These are phyloP conservation scores for Neoascia interrupta DNA, from an alignment of 2,888 invertebrate genomes.

Conservation along the genomic window DNA sequence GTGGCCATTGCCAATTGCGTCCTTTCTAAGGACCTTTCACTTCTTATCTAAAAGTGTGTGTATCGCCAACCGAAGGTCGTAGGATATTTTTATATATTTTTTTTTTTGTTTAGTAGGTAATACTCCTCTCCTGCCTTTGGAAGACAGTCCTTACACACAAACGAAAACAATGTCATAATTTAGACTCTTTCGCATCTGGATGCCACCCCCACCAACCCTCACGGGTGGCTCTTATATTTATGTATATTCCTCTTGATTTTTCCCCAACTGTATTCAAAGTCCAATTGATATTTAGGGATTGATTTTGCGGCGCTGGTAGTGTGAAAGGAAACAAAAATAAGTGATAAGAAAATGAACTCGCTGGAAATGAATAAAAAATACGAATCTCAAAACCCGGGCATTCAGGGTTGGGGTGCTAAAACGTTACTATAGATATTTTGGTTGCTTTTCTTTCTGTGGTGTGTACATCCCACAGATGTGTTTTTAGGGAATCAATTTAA, in stretches of 20 bases:
- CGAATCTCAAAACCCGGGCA: not conserved
- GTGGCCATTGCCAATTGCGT: constrained; percentile 44
- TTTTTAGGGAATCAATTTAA: too few relatives aligned
- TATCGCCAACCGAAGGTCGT: constrained; percentile 28
- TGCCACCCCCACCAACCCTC: not conserved
- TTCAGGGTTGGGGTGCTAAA: not conserved
- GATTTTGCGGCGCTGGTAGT: constrained; percentile 35
- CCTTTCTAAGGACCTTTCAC: constrained; percentile 41
- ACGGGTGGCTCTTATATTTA: not conserved
- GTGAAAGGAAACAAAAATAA: constrained; percentile 55
- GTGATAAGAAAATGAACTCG: constrained; percentile 66
- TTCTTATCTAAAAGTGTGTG: constrained; percentile 49
- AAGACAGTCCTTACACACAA: constrained; percentile 3
- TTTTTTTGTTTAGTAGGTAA: constrained; percentile 2
- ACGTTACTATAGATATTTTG: not conserved
- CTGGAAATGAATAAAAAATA: constrained; percentile 49
- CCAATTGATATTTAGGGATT: constrained; percentile 61
- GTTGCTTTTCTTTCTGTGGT: not conserved
- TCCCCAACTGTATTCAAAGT: constrained; percentile 48
- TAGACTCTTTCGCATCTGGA: constrained; percentile 42
- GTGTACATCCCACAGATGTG: constrained; percentile 2
- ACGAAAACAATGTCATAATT: constrained; percentile 71
- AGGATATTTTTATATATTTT: constrained; percentile 41
- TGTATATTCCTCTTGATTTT: constrained; percentile 34
- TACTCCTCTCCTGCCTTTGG: too few relatives aligned